Evolutionary conservation across 92 coral and sea anemone genomes (phyloP).

Genomic region (Epizoanthus ramosus): DNA sequence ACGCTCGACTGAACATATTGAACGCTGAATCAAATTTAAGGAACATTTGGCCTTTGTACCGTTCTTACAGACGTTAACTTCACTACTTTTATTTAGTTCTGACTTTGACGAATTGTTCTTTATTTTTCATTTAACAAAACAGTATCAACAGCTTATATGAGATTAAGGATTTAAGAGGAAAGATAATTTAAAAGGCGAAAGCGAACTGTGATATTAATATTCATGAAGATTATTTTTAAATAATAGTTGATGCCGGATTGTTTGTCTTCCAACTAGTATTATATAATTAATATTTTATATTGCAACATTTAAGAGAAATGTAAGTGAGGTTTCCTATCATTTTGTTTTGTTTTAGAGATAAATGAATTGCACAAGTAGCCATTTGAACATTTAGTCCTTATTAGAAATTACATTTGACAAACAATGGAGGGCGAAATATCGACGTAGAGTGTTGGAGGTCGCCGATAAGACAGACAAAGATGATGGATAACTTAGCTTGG

Average conservation of each 20-base stretch:
- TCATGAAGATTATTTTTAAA: slow-evolving; percentile 57
- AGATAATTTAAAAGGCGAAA: slow-evolving; percentile 29
- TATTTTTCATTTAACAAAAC: background rate
- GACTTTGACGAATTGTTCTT: background rate
- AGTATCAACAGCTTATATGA: background rate
- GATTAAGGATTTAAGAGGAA: slow-evolving; percentile 4
- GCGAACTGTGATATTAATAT: slow-evolving; percentile 55
- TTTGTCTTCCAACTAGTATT: slow-evolving; percentile 47
- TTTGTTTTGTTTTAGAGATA: background rate
- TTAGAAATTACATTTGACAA: no score
- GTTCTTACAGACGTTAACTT: slow-evolving; percentile 20
- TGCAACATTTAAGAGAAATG: slow-evolving; percentile 3
- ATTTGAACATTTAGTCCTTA: background rate
- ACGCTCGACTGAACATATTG: slow-evolving; percentile 89
- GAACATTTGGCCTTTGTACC: slow-evolving; percentile 42
- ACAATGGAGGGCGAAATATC: no score
- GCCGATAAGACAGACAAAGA: no score
- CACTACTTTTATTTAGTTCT: background rate
- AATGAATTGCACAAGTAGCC: background rate
- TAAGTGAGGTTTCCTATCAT: background rate
- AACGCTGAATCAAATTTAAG: slow-evolving; percentile 72
- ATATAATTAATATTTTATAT: slow-evolving; percentile 9
- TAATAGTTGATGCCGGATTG: slow-evolving; percentile 53
- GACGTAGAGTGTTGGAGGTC: no score
- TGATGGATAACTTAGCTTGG: no score